Evolutionary conservation across 1,140 invertebrate species (phyloP).

Genomic region (Diorhabda elongata): DNA sequence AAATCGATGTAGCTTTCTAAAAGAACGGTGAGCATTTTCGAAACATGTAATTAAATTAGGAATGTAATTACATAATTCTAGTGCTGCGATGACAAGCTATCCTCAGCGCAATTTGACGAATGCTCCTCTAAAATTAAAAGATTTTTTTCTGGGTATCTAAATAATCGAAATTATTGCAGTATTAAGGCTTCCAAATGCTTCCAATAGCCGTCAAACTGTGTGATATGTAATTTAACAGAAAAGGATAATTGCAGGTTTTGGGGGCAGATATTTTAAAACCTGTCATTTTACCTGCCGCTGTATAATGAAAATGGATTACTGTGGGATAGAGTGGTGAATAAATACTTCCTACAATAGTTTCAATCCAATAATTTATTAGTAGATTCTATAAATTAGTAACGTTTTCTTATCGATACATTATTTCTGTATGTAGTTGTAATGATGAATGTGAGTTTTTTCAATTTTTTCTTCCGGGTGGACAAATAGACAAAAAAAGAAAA

Average conservation of each 20-base stretch:
- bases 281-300: slow-evolving; percentile 1
- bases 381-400: no score
- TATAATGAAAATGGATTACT: background rate
- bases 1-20: background rate
- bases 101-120: background rate
- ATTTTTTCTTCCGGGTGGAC: no score
- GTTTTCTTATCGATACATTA: no score
- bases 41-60: background rate
- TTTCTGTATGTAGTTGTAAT: no score
- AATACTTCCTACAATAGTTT: background rate
- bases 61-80: background rate
- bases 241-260: background rate
- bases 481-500: no score
- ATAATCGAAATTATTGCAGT: background rate
- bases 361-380: no score
- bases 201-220: background rate
- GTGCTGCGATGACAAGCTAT: background rate
- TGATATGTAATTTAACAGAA: slow-evolving; percentile 1
- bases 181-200: background rate
- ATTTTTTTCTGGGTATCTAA: background rate
- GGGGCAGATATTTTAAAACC: background rate
- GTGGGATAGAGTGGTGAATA: background rate
- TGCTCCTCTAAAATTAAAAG: background rate
- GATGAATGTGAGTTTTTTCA: no score
- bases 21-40: background rate